Conservation (phyloP, 2,113 vertebrate species). For the Urocolius indicus region DNA sequence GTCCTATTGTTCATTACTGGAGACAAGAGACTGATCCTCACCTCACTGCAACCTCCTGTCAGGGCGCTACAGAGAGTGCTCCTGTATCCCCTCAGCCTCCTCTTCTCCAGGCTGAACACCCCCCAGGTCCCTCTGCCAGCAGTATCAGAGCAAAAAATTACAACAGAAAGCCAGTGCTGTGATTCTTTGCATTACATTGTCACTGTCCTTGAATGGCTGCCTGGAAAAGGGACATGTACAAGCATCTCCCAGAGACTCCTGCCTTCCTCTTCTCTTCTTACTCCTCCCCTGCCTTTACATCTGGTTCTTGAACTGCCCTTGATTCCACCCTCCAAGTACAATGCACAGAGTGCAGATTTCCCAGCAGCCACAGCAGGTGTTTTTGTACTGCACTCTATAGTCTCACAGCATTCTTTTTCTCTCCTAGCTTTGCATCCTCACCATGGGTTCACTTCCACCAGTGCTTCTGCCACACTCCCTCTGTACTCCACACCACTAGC, state of each 20-base stretch:
- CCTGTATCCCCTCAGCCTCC: too few species aligned
- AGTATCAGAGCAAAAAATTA: neutral
- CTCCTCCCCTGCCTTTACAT: neutral
- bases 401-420: neutral
- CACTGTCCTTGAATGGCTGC: neutral
- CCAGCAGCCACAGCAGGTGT: neutral
- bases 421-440: neutral
- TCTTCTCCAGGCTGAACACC: too few species aligned
- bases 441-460: neutral
- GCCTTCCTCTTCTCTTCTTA: neutral
- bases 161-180: neutral
- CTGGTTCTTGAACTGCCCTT: neutral
- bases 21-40: too few species aligned
- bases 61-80: too few species aligned
- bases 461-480: neutral
- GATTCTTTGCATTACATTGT: neutral
- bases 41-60: too few species aligned
- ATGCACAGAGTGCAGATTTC: accelerated
- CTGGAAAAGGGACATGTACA: neutral
- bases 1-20: too few species aligned
- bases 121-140: neutral
- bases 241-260: neutral
- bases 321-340: neutral
- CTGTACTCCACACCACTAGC: neutral
- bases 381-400: neutral